Percentiles rank a stretch among this genome's conserved stretches.
These are phyloP conservation scores for Neoascia interrupta DNA, from an alignment of 2,888 invertebrate genomes.

Conservation along the genomic window DNA sequence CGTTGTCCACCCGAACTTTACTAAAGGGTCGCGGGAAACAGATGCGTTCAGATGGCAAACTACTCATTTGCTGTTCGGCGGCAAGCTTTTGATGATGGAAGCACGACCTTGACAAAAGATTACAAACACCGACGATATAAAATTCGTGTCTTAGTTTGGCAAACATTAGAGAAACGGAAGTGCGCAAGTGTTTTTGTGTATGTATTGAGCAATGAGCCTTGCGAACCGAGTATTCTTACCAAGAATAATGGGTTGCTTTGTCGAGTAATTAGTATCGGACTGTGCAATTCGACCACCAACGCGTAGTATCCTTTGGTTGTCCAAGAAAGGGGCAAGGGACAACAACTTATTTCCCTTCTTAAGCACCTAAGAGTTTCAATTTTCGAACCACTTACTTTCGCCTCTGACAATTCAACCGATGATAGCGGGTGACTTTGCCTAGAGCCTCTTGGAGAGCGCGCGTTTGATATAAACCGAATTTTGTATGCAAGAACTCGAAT, in stretches of 20 bases:
- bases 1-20: slow-evolving; percentile 1
- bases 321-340: neutral
- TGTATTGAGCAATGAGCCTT: neutral
- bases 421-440: too few species aligned
- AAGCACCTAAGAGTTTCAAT: neutral
- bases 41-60: neutral
- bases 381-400: too few species aligned
- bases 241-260: neutral
- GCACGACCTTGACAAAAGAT: neutral
- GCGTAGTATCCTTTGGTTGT: neutral
- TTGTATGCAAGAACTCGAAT: too few species aligned
- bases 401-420: too few species aligned
- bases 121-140: neutral
- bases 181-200: neutral
- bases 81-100: neutral
- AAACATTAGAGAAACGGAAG: neutral
- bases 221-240: slow-evolving; percentile 3
- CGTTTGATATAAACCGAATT: too few species aligned
- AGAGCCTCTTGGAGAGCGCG: too few species aligned
- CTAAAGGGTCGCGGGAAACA: neutral
- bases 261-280: neutral
- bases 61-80: neutral
- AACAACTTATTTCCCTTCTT: slow-evolving; percentile 1
- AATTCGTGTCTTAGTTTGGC: neutral
- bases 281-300: neutral